Percentiles rank a stretch among this genome's conserved stretches.
These are phyloP conservation scores for Limosa lapponica DNA, from an alignment of 2,797 vertebrate species.

Conservation along the genomic window DNA sequence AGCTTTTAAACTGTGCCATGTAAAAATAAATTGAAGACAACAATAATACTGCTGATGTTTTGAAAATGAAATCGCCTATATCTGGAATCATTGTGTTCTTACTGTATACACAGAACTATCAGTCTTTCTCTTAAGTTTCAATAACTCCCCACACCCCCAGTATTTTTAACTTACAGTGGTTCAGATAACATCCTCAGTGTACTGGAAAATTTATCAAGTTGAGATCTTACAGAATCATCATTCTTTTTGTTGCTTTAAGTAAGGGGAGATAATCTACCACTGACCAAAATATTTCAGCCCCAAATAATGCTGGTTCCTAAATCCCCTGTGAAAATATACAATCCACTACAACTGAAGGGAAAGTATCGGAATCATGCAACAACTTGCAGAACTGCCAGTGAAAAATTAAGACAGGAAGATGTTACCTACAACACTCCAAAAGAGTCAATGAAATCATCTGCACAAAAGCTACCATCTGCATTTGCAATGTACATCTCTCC, in stretches of 20 bases:
- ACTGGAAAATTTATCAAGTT: neutral
- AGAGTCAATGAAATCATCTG: neutral
- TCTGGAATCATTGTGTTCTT: neutral
- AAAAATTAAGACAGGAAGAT: neutral
- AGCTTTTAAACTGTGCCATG: neutral
- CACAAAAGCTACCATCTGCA: neutral
- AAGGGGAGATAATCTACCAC: neutral
- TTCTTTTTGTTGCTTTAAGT: neutral
- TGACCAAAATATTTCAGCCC: neutral
- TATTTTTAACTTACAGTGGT: neutral
- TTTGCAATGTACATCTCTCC: neutral
- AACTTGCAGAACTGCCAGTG: neutral
- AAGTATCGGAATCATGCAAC: neutral
- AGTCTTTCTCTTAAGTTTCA: neutral
- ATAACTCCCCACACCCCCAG: neutral
- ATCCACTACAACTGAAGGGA: neutral
- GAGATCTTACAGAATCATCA: neutral
- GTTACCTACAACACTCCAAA: neutral
- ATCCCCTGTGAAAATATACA: neutral
- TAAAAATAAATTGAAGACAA: neutral
- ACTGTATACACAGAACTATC: neutral
- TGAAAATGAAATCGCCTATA: constrained; percentile 14
- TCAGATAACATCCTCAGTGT: neutral
- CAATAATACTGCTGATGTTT: neutral
- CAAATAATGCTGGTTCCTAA: neutral